Evolutionary conservation across 2,113 vertebrate species (phyloP), one percentile per base, ranked within the genome.

Genomic region (Alexandromys fortis): DNA sequence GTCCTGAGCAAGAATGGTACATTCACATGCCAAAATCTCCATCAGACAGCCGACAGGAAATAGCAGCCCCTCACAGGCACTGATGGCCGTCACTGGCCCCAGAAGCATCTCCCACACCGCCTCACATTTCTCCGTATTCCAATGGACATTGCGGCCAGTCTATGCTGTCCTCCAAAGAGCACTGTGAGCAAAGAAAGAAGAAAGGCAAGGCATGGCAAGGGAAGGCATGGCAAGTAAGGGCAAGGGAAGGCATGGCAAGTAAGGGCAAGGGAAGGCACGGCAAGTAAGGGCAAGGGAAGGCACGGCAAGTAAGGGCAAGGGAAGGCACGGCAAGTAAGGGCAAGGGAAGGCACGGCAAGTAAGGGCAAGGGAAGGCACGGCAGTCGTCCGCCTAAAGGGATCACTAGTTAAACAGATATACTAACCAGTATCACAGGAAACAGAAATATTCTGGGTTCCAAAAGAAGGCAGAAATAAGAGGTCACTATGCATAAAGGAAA

Each of bases 51-150:
- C 26, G 0, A 30, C 7, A 30, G 35, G 16, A 61, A 55, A 38
- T 19, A 58, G 81, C 52, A 26, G 81, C 22, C 33, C 79, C 79
- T 13, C 6, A 24, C 55, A 26, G 61, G 61, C 58, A 1, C 35
- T 35, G 14, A 58, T 2, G 35, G 47, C 0, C 1, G 1, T 7
- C 76, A 0, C 45, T 4, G 17, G 81, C 7, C 86, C 24, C 12
- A 11, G 33, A 26, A n/a, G 45, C 42, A 4, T 3, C 49, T n/a
- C 1, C 7, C 0, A 47, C 33, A 35, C 26, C 24, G 30, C 52
- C 35, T 21, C 65, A 33, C n/a, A 5, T 4, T 33, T 33, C 7
- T 45, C 65, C 75, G 33, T 0, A 2, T 10, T 26, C 70, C 67
- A 52, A 2, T 16, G 10, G 33, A 42, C 78, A 6, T 7, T 3